Base-by-base conservation (phyloP, 2,888 invertebrate genomes). In the Pocota personata region DNA sequence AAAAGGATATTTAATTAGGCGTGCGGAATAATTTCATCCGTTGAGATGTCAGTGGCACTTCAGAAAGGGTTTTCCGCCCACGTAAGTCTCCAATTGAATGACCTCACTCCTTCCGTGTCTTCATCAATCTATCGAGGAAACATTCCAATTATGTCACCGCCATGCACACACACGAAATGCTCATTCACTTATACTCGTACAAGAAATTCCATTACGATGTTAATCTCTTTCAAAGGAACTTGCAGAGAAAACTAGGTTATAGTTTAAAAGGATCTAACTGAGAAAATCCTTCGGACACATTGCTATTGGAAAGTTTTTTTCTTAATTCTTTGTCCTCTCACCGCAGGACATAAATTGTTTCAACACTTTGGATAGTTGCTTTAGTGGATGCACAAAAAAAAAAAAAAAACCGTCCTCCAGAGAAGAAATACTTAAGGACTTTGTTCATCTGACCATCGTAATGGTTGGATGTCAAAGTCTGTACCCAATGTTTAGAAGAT, bases 1-100 rank as follows among this genome's bases (percentile, higher is more conserved):
- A 84, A 69, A 80, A 75, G 75, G 75, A 75, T 80, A 80, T 84
- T 84, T 80, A 84, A 75, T 84, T 75, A 80, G 73, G 75, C 75
- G 80, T 80, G 50, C 69, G 57, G 72, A 84, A 75, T 64, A 71
- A 75, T 84, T 64, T 58, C 52, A 55, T 78, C 60, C 60, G 69
- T 35, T 24, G 24, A 76, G 37, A 76, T 66, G 76, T 76, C 66
- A 76, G 46, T 27, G 50, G 32, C 72, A 72, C 72, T 72, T 60
- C 43, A 69, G 48, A 24, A 43, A 48, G 32, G 58, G 32, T 21
- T 77, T 77, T 67, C 80, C 66, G 73, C 66, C 37, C 30, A 40
- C 67, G 67, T 69, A 64, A 66, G 66, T 66, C 57, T 35, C 30
- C 32, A 69, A 76, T 71, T 71, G 69, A 76, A 77, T 35, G 58